Evolutionary conservation across 2,888 invertebrate species (phyloP).

Genomic region (Pyrrhia umbra): DNA sequence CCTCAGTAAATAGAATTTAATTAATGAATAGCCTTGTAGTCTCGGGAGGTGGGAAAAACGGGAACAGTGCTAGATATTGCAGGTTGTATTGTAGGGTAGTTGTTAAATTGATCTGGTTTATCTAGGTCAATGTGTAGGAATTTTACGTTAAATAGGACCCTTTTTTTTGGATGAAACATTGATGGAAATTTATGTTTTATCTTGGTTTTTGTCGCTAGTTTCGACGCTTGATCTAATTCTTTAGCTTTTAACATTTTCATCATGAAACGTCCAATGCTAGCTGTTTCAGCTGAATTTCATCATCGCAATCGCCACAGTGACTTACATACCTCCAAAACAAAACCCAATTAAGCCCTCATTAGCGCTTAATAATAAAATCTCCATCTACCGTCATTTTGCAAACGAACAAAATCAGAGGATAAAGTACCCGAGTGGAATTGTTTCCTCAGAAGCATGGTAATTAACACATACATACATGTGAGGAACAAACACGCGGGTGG

Average conservation of each 20-base stretch:
- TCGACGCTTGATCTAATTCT: no score
- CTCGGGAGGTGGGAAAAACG: background rate
- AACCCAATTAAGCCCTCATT: background rate
- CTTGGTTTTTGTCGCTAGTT: background rate
- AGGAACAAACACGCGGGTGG: slow-evolving; percentile 9
- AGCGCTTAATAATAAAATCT: slow-evolving; percentile 4
- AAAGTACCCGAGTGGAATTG: background rate
- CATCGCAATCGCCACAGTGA: background rate
- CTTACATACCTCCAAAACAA: background rate
- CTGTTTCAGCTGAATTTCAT: background rate
- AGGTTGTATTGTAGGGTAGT: slow-evolving; percentile 10
- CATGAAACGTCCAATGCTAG: no score
- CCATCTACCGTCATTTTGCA: slow-evolving; percentile 3
- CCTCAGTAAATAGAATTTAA: slow-evolving; percentile 45
- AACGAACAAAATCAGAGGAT: background rate
- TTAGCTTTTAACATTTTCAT: no score
- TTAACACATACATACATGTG: slow-evolving; percentile 40
- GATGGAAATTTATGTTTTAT: background rate
- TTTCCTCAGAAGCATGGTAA: slow-evolving; percentile 25
- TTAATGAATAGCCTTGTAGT: slow-evolving; percentile 45
- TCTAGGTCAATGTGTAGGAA: slow-evolving; percentile 4
- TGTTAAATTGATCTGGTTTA: slow-evolving; percentile 2
- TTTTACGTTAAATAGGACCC: background rate
- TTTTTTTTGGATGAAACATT: background rate
- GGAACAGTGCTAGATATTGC: no score